Conservation (phyloP, 2,888 invertebrate species). For the Drosophila picticornis region DNA sequence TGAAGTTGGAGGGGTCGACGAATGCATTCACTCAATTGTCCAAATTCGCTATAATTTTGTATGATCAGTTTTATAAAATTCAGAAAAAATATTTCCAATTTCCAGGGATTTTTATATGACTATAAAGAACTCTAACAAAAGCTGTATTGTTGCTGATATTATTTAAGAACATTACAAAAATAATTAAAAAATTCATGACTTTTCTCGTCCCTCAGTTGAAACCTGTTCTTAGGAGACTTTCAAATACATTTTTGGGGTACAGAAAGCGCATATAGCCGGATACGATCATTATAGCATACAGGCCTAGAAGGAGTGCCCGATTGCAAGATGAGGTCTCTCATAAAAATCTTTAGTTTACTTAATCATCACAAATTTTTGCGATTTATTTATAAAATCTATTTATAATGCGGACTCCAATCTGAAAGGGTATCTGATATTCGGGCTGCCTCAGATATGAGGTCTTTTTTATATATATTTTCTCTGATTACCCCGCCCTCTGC, state of each 20-base stretch:
- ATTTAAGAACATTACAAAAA: neutral
- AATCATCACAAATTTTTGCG: neutral
- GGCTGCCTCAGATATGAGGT: neutral
- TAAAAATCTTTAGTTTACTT: neutral
- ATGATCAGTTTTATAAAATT: neutral
- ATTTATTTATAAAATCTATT: neutral
- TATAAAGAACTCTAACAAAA: neutral
- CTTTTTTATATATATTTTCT: slow-evolving; percentile 9
- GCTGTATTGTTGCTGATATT: neutral
- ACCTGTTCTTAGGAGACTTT: neutral
- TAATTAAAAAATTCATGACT: fast-evolving
- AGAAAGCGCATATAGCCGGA: neutral
- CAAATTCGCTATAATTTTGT: neutral
- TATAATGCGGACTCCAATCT: neutral
- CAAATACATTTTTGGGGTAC: fast-evolving
- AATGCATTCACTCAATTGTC: neutral
- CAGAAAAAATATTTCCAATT: neutral
- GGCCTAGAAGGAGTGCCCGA: fast-evolving
- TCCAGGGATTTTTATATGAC: neutral
- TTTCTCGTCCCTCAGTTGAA: neutral
- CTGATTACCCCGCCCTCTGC: neutral
- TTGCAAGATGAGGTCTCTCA: neutral
- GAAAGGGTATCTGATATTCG: neutral
- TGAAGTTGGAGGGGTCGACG: neutral
- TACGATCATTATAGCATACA: neutral